Conservation (phyloP, 2,888 invertebrate species). For the Conus canariensis region DNA sequence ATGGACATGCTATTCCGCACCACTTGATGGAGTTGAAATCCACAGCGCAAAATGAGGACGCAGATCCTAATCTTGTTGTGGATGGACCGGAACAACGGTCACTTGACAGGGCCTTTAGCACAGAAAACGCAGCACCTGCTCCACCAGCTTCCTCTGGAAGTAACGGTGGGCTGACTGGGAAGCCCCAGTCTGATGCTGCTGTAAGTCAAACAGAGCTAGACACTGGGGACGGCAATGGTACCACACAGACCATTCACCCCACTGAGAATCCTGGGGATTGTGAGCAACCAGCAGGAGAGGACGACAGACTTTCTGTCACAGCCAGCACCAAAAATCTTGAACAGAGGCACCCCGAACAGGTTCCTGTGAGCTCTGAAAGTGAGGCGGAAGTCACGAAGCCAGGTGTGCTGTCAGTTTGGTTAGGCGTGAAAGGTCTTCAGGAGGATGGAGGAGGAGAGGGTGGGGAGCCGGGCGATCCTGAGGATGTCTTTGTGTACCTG, state of each 20-base stretch:
- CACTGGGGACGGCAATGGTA: background rate
- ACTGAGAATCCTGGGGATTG: background rate
- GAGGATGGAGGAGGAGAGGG: background rate
- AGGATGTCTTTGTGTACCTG: background rate
- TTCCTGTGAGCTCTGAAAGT: background rate
- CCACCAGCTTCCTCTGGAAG: too few species aligned
- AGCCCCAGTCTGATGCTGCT: too few species aligned
- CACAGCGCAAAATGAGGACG: background rate
- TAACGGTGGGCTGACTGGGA: too few species aligned
- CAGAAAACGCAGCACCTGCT: too few species aligned
- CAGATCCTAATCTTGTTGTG: background rate
- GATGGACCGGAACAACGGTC: background rate
- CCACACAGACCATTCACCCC: background rate
- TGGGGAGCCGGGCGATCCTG: too few species aligned
- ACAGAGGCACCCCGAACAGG: background rate
- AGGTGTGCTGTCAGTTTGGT: too few species aligned
- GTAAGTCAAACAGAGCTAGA: too few species aligned
- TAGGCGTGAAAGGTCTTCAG: background rate
- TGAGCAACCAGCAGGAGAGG: background rate
- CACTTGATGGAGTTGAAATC: too few species aligned
- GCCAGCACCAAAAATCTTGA: background rate
- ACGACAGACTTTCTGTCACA: background rate
- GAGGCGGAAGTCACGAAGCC: background rate
- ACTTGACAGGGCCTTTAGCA: too few species aligned
- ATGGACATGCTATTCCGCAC: background rate